Evolutionary conservation across 2,888 invertebrate genomes (phyloP).

Genomic region (Athripsodes cinereus): DNA sequence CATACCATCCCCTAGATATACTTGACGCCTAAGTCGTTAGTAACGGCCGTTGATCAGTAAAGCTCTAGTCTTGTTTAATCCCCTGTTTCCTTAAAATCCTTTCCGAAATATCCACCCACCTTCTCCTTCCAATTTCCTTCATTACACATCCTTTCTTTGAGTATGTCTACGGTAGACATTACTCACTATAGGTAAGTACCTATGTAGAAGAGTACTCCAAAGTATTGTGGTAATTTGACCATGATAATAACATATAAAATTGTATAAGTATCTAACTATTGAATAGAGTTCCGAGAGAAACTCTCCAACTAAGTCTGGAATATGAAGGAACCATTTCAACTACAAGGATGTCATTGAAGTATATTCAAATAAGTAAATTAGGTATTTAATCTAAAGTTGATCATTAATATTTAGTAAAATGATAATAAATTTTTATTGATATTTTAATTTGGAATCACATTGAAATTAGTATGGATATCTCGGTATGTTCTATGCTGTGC

Average conservation of each 20-base stretch:
- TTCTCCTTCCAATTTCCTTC: background rate
- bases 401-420: no score
- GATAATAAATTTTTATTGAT: no score
- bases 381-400: no score
- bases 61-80: slow-evolving; percentile 25
- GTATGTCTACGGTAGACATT: background rate
- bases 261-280: background rate
- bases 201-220: background rate
- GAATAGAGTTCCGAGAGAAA: no score
- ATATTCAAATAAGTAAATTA: no score
- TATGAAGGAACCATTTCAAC: no score
- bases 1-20: background rate
- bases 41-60: slow-evolving; percentile 28
- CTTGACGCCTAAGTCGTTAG: slow-evolving; percentile 20
- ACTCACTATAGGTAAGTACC: background rate
- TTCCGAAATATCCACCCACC: slow-evolving; percentile 6
- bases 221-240: slow-evolving; percentile 5
- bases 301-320: no score
- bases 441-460: no score
- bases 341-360: no score
- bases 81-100: slow-evolving; percentile 18
- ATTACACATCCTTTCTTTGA: background rate
- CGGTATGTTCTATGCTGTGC: no score
- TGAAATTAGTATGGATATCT: no score
- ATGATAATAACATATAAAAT: slow-evolving; percentile 5